Evolutionary conservation across 2,888 invertebrate species (phyloP), one percentile per base, ranked within the genome.

Genomic region (Scaptomyza caliginosa): DNA sequence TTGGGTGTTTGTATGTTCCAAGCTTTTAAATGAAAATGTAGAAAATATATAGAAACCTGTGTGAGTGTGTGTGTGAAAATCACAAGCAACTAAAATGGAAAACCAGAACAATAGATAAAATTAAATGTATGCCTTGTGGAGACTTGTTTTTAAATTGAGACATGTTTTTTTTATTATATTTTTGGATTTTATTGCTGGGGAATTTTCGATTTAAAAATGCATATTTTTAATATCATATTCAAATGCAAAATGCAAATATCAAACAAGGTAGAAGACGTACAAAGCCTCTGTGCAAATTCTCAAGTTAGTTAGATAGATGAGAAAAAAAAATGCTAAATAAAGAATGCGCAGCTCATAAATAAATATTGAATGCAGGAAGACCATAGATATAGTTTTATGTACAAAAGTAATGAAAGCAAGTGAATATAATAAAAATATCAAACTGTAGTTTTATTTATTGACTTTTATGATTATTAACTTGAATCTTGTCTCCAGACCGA

Each of bases 171-270:
- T 11, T 10, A 21, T 57, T n/a, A 46, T 19, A 28, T 51, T 57
- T 43, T 67, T 39, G 23, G 13, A n/a, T n/a, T n/a, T n/a, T n/a
- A n/a, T n/a, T n/a, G n/a, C n/a, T n/a, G n/a, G 3, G 4, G 10
- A 21, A 11, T 46, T 36, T 45, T 30, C 42, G 30, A 64, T 11
- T 30, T 46, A 1, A 45, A 48, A 64, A 45, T 50, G 45, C 26
- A 38, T 24, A 43, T 48, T 45, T 67, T 36, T 66, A 49, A 74
- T 77, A 74, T 69, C 3, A 51, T 52, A 74, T 58, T 74, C 55
- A 65, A 74, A 77, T 74, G 60, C 42, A 56, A 43, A 2, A n/a
- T 67, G 24, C 24, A 32, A 21, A 4, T 8, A 43, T 32, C 30
- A 48, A 24, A 19, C 32, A 13, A 19, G 17, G 5, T 21, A 21